These are phyloP conservation scores for Agrotis puta DNA, from an alignment of 2,888 invertebrate species.

Conservation along the genomic window DNA sequence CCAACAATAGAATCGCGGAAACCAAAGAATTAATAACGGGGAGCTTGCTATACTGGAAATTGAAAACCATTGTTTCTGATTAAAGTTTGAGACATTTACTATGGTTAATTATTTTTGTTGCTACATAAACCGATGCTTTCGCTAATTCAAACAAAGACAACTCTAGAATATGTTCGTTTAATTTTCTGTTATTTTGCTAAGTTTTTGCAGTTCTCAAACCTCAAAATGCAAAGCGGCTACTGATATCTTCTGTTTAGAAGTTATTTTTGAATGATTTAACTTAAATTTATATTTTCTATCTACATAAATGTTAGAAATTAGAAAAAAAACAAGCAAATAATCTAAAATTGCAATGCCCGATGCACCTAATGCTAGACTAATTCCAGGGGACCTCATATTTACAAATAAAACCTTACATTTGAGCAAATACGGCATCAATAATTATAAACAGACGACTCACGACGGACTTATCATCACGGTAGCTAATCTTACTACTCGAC, in stretches of 20 bases:
- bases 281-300: background rate
- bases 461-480: constrained; percentile 47
- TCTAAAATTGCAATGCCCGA: background rate
- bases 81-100: constrained; percentile 15
- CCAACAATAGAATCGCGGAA: constrained; percentile 59
- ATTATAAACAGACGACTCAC: constrained; percentile 47
- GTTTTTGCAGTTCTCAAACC: background rate
- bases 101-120: background rate
- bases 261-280: background rate
- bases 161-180: too few relatives aligned
- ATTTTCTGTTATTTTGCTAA: too few relatives aligned
- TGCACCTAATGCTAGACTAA: constrained; percentile 6
- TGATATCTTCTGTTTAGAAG: background rate
- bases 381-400: constrained; percentile 6
- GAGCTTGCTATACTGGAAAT: constrained; percentile 66
- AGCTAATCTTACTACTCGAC: constrained; percentile 36
- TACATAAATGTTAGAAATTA: background rate
- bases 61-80: constrained; percentile 71
- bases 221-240: background rate
- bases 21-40: constrained; percentile 72
- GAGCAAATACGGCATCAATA: constrained; percentile 53
- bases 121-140: background rate
- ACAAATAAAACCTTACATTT: constrained; percentile 36
- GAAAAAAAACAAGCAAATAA: background rate
- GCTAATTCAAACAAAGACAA: background rate